Percentiles rank a stretch among this genome's conserved stretches.
Conservation (phyloP, 1,140 invertebrate genomes). For the Drosophila tristis region DNA sequence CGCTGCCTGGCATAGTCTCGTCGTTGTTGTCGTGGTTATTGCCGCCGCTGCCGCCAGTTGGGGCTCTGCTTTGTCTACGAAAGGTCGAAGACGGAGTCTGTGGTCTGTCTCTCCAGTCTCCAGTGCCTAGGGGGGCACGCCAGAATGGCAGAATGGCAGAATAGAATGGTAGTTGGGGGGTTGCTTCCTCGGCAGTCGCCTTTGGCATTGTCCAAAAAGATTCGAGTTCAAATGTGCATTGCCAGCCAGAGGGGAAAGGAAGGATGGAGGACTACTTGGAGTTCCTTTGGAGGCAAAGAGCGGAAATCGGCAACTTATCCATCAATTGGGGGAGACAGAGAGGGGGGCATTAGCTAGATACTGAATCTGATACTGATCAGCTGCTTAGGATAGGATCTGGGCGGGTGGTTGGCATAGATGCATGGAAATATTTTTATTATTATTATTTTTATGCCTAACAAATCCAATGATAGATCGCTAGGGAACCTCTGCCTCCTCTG, state of each 20-base stretch:
- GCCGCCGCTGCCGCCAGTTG: constrained; percentile 55
- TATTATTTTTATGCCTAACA: no score
- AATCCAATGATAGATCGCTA: no score
- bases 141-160: background rate
- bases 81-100: constrained; percentile 78
- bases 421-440: no score
- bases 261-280: background rate
- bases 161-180: background rate
- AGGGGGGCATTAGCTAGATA: no score
- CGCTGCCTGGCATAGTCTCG: constrained; percentile 4
- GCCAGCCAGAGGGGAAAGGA: constrained; percentile 8
- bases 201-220: constrained; percentile 25
- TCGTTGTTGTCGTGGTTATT: constrained; percentile 66
- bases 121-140: constrained; percentile 5
- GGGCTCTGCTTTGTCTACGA: constrained; percentile 79
- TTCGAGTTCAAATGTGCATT: constrained; percentile 45
- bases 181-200: constrained; percentile 13
- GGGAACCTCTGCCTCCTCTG: no score
- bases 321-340: background rate
- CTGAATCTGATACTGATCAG: no score
- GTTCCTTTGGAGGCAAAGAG: no score
- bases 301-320: constrained; percentile 4
- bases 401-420: no score
- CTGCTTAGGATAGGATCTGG: no score
- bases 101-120: constrained; percentile 46